phyloP scores from a whole-genome alignment of 2,888 invertebrate genomes.

The Frankliniella fusca region DNA sequence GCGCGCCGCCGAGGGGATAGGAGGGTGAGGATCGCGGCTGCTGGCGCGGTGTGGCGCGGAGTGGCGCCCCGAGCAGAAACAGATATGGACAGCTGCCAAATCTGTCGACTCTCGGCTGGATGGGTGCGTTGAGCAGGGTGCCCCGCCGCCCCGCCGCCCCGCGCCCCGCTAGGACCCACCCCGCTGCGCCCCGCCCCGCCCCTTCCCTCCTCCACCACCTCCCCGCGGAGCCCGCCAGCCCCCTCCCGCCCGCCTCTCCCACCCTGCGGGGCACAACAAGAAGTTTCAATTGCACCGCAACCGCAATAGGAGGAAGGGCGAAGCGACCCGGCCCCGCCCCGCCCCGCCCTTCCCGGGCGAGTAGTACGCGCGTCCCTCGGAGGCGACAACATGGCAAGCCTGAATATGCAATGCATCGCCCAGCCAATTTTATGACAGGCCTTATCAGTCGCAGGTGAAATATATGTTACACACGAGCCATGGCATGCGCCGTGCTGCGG shows the following conservation, averaged over 20 bases:
- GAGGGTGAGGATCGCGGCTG: neutral
- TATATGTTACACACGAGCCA: no score
- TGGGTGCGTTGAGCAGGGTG: neutral
- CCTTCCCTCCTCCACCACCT: no score
- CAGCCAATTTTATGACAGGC: no score
- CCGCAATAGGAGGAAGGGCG: neutral
- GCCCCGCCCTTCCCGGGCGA: neutral
- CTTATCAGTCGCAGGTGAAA: no score
- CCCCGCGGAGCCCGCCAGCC: no score
- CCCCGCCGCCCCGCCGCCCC: neutral
- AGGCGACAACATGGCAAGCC: no score
- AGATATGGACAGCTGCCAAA: conserved; percentile 21
- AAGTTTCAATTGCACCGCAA: conserved; percentile 21
- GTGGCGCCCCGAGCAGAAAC: neutral
- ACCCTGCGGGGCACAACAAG: neutral
- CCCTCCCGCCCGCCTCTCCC: no score
- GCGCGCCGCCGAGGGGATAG: neutral
- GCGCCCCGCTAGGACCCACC: neutral
- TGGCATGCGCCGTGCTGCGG: no score
- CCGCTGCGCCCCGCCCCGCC: no score
- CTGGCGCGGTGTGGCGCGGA: neutral
- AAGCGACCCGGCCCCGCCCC: neutral
- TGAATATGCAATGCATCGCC: no score
- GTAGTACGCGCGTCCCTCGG: no score
- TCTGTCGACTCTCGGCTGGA: neutral